phyloP scores from a whole-genome alignment of 2,888 invertebrate genomes.

The Macrophya annulata region DNA sequence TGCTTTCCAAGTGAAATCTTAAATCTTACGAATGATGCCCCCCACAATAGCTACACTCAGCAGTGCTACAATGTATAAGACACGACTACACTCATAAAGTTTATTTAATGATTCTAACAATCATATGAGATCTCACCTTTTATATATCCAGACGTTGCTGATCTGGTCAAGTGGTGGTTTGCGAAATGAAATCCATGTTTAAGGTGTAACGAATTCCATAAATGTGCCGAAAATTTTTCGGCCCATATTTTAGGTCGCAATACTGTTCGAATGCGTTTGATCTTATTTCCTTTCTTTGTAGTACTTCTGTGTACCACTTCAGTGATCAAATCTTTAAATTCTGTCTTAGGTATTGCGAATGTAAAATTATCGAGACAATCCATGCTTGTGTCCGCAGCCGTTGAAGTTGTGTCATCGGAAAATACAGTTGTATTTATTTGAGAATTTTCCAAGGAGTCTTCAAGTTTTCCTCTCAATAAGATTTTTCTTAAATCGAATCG shows the following conservation, averaged over 20 bases:
- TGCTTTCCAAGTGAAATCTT: too few species aligned
- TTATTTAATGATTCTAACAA: too few species aligned
- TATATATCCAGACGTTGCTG: conserved; percentile 10
- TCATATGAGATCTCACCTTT: neutral
- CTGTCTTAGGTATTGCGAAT: conserved; percentile 23
- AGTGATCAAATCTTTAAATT: neutral
- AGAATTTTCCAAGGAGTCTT: conserved; percentile 21
- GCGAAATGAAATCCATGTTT: conserved; percentile 8
- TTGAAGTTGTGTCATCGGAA: conserved; percentile 7
- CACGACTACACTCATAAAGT: too few species aligned
- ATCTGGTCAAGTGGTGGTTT: conserved; percentile 14
- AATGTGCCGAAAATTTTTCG: conserved; percentile 4
- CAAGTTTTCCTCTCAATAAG: neutral
- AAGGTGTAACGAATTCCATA: conserved; percentile 20
- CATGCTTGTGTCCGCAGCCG: neutral
- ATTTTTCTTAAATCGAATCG: conserved; percentile 27
- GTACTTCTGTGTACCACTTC: conserved; percentile 9
- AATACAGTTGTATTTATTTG: neutral
- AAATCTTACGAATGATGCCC: too few species aligned
- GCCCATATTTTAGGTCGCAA: conserved; percentile 23
- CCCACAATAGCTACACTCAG: too few species aligned
- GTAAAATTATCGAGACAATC: conserved; percentile 14
- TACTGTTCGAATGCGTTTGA: conserved; percentile 19
- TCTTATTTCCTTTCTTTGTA: neutral
- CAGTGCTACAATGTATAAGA: neutral